Evolutionary conservation across 2,797 vertebrate species (phyloP), one percentile per base, ranked within the genome.

Genomic region (Sardinella longiceps): DNA sequence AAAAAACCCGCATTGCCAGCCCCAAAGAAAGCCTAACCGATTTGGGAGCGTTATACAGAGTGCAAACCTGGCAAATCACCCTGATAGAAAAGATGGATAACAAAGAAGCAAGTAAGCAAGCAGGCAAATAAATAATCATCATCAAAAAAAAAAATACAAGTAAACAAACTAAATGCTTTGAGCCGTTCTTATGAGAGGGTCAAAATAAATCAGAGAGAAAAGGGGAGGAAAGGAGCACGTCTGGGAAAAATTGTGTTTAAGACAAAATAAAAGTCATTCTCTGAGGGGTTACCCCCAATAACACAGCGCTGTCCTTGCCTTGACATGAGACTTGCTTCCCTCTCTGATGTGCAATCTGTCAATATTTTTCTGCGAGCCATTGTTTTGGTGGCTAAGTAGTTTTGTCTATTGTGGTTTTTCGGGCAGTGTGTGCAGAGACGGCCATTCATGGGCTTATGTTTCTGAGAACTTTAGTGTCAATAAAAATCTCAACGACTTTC

Each of bases 311-410:
- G 70, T 77, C 70, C 70, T 77, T 77, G 70, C 70, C 70, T 77
- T 77, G 70, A 77, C 70, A 77, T 43, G 70, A 33, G 70, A 23
- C 70, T 43, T 10, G 14, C 66, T 15, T 56, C 77, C n/a, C 82
- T 82, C 84, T 85, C 51, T 18, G 45, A 25, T 66, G 82, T 66
- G 30, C 53, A 12, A 77, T 50, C 74, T 85, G 63, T 60, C 58
- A 80, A 58, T 84, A 81, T 80, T 63, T 82, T 85, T 82, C 80
- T 60, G 11, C 14, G 9, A 45, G 58, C 46, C 33, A 60, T 80
- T 83, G 86, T 85, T 85, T 83, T 84, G 81, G 82, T 81, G 84
- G 82, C 81, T 81, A 80, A n/a, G 39, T 28, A 77, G 70, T 23
- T 77, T 39, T 77, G 70, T 77, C 70, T 77, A 77, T 77, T 77